Evolutionary conservation across 2,797 vertebrate species (phyloP).

Genomic region (Pampus argenteus): DNA sequence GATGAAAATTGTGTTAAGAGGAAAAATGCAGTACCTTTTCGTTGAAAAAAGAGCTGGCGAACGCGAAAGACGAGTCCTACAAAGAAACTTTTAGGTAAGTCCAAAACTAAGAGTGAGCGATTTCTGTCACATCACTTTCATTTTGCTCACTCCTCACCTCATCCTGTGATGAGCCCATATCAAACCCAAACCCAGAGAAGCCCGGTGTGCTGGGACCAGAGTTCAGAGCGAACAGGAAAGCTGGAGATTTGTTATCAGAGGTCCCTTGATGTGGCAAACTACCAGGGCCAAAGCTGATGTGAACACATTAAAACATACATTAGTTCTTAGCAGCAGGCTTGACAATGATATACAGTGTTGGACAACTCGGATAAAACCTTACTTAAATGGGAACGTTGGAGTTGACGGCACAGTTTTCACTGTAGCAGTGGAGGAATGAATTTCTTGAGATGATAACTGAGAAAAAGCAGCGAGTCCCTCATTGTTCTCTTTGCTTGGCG

Average conservation of each 20-base stretch:
- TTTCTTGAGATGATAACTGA: conserved; percentile 50
- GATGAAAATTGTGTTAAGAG: neutral
- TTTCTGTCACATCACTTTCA: conserved; percentile 14
- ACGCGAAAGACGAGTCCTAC: conserved; percentile 81
- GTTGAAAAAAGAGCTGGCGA: conserved; percentile 79
- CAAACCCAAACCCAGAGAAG: conserved; percentile 82
- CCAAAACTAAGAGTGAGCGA: neutral
- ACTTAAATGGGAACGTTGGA: conserved; percentile 80
- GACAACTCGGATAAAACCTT: conserved; percentile 33
- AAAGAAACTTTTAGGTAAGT: conserved; percentile 46
- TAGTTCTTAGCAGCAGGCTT: neutral
- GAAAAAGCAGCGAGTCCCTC: conserved; percentile 29
- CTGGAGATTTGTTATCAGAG: conserved; percentile 73
- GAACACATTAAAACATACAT: conserved; percentile 1
- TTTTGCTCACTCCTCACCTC: conserved; percentile 72
- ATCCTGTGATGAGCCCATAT: conserved; percentile 62
- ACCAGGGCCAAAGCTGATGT: conserved; percentile 73
- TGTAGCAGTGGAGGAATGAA: conserved; percentile 46
- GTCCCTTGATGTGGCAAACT: conserved; percentile 52
- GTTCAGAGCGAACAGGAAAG: conserved; percentile 79
- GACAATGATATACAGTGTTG: neutral
- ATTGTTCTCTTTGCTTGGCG: conserved; percentile 26
- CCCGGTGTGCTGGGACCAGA: conserved; percentile 69
- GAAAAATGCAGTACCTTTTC: conserved; percentile 76
- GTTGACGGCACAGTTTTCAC: conserved; percentile 57